Evolutionary conservation across 2,113 vertebrate genomes (phyloP), one percentile per base, ranked within the genome.

Genomic region (Saccopteryx bilineata): DNA sequence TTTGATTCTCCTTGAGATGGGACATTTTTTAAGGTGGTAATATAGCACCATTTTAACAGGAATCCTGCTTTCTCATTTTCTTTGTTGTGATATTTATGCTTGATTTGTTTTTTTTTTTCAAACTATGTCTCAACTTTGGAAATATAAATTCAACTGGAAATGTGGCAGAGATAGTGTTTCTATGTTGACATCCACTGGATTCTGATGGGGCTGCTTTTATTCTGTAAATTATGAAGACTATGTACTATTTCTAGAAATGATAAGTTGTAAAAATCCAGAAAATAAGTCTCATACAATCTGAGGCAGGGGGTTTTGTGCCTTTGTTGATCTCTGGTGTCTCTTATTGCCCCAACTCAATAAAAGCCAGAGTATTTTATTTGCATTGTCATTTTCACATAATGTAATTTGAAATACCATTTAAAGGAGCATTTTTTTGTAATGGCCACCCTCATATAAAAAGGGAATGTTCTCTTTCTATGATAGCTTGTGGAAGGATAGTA

Each of bases 11-110:
- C 10, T 87, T 91, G 33, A 96, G 61, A 78, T 1, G 52, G 86
- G 21, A 86, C 21, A 63, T 66, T 69, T 60, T 87, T 65, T 63
- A 13, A 91, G 50, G 15, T 85, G 7, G 15, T 81, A 46, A 58
- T 58, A 58, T 23, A 19, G 88, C 28, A 60, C 4, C 50, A 33
- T 56, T 95, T 95, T 84, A 89, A 56, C 88, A 58, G 2, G 18
- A 81, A 33, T 81, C 18, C 23, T 54, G 33, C 23, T 48, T 75
- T 92, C 52, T 50, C 24, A 46, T 76, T 72, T 88, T 80, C 65
- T 93, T 69, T 80, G 54, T 83, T 94, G 72, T 72, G 66, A 92
- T 95, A 19, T 60, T 88, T 69, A 82, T 68, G 66, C n/a, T 93
- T 91, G 33, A 66, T 83, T 93, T 93, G 5, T 80, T 90, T 65